phyloP scores from a whole-genome alignment of 2,113 vertebrate species.

The Ondatra zibethicus region DNA sequence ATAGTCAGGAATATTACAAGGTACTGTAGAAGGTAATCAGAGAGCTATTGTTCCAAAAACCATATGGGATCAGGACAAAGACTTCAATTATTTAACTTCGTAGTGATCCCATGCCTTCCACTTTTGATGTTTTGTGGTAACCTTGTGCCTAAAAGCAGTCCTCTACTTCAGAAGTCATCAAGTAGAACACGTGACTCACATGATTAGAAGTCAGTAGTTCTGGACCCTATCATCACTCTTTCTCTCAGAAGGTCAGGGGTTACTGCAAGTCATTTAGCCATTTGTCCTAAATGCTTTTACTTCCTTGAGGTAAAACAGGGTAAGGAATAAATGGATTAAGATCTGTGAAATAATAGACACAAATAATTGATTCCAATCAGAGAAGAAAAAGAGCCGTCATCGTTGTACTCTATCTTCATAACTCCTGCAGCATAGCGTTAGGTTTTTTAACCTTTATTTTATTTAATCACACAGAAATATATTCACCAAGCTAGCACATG shows the following conservation, averaged over 20 bases:
- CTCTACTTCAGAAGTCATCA: background rate
- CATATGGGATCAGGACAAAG: background rate
- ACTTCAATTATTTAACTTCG: too few relatives aligned
- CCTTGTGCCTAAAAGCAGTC: background rate
- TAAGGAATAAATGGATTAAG: constrained; percentile 25
- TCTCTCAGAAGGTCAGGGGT: background rate
- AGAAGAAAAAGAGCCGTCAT: background rate
- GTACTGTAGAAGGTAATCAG: background rate
- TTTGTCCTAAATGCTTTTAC: background rate
- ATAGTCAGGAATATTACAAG: background rate
- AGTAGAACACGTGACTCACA: background rate
- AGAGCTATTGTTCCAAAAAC: background rate
- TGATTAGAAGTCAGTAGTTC: background rate
- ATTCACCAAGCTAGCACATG: background rate
- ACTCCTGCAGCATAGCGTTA: background rate
- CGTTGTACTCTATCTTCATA: background rate
- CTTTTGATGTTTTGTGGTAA: background rate
- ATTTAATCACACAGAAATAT: background rate
- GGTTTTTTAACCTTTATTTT: background rate
- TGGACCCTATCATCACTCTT: background rate
- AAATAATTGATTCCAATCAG: background rate
- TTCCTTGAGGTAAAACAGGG: constrained; percentile 24
- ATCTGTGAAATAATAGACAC: background rate
- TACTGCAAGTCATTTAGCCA: background rate
- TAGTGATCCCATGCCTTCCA: too few relatives aligned